Evolutionary conservation across 2,888 invertebrate species (phyloP), one percentile per base, ranked within the genome.

Genomic region (Macrophya alboannulata): DNA sequence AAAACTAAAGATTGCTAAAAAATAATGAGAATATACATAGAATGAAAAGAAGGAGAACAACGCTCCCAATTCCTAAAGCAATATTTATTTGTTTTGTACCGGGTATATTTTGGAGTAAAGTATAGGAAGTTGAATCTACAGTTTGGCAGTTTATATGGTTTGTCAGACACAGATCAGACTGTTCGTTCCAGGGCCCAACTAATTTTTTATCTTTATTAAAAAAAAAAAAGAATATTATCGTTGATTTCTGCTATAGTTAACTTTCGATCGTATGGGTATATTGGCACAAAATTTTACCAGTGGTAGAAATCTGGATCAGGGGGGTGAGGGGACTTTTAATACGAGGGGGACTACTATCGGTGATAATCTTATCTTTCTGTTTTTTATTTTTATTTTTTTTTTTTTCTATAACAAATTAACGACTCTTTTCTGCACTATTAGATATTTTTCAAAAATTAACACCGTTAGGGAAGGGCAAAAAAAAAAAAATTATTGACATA

Each of bases 231-330:
- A 31, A 31, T 31, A 74, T 85, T 76, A 51, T 79, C 85, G 84
- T 85, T 85, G 88, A 88, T 88, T 86, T 88, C 88, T 86, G 88
- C 85, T 88, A 87, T 88, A 90, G 88, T 89, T 90, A 89, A 89
- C 88, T 90, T 89, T 89, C 86, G 86, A 87, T 91, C 87, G 88
- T 72, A 48, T 48, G 5, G 31, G 31, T 37, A 55, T 92, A 92
- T 93, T 93, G 93, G 93, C 93, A 93, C 93, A 92, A 90, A 88
- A 89, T 93, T 93, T 92, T 93, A 93, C 93, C 93, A 90, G 88
- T 88, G 90, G 90, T 90, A 89, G 89, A 90, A 88, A 90, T 88
- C 87, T 90, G 88, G 86, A 86, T n/a, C 9, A 12, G 10, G 43
- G 72, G 6, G 40, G 9, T 40, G 81, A 81, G 87, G 45, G n/a